These are phyloP conservation scores for Agelas oroides DNA, from an alignment of 37 sponge, comb jelly and placozoan genomes.

Conservation along the genomic window DNA sequence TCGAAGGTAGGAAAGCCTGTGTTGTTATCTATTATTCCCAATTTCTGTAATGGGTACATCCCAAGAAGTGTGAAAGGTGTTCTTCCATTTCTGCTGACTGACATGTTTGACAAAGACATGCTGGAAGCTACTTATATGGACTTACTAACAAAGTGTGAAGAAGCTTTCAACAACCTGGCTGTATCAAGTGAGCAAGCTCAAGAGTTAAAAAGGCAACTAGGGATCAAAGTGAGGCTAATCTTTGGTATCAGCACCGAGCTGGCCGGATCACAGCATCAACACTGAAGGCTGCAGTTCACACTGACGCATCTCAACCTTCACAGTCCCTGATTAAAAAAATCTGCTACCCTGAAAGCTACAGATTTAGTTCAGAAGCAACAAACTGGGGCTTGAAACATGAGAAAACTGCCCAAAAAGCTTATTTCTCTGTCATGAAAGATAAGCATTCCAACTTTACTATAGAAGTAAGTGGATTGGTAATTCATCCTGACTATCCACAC, in stretches of 20 bases:
- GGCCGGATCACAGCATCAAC: constrained; percentile 73
- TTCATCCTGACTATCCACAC: constrained; percentile 26
- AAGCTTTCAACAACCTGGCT: constrained; percentile 17
- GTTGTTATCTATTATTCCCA: constrained; percentile 51
- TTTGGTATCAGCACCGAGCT: constrained; percentile 62
- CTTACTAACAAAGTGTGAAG: constrained; percentile 50
- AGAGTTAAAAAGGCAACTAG: constrained; percentile 48
- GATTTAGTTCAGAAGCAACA: constrained; percentile 26
- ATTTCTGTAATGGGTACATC: constrained; percentile 38
- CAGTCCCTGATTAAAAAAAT: constrained; percentile 44
- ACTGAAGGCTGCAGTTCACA: constrained; percentile 49
- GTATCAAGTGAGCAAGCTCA: constrained; percentile 32
- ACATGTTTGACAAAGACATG: constrained; percentile 23
- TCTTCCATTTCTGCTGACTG: constrained; percentile 34
- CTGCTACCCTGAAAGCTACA: constrained; percentile 50
- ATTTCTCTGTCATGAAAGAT: not conserved
- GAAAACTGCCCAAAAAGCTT: no score
- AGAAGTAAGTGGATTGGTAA: constrained; percentile 35
- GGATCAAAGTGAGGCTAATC: constrained; percentile 34
- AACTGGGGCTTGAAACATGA: no score
- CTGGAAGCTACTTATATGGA: constrained; percentile 19
- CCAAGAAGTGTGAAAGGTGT: constrained; percentile 29
- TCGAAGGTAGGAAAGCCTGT: constrained; percentile 45
- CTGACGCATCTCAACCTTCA: constrained; percentile 52
- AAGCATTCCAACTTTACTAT: constrained; percentile 38